Evolutionary conservation across 2,888 invertebrate genomes (phyloP).

Genomic region (Cephus rjabovi): DNA sequence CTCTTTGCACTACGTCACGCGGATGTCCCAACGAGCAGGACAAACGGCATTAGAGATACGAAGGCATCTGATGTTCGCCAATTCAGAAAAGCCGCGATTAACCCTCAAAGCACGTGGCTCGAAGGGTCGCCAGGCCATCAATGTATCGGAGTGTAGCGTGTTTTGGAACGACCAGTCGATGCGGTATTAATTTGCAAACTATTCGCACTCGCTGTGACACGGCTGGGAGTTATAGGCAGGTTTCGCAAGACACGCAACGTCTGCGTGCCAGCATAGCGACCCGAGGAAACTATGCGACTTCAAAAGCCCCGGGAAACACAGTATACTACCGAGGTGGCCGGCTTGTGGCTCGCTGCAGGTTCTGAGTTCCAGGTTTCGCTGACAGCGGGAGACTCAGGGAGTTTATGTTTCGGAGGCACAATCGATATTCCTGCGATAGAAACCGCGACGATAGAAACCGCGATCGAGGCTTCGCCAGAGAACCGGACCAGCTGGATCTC

Average conservation of each 20-base stretch:
- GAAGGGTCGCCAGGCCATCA: background rate
- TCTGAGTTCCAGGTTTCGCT: conserved; percentile 43
- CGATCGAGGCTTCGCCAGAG: background rate
- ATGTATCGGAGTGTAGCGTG: background rate
- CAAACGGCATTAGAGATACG: background rate
- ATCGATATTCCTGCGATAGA: background rate
- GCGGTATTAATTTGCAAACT: conserved; percentile 46
- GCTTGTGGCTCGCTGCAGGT: conserved; percentile 26
- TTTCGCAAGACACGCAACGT: conserved; percentile 56
- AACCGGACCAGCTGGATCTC: background rate
- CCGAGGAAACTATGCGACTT: conserved; percentile 52
- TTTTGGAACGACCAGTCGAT: conserved; percentile 10
- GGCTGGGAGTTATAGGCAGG: background rate
- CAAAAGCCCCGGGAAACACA: conserved; percentile 43
- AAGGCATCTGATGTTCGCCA: background rate
- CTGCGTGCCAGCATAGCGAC: conserved; percentile 52
- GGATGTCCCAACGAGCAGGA: too few relatives aligned
- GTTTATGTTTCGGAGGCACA: background rate
- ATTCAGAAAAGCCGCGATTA: background rate
- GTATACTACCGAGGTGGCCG: conserved; percentile 37
- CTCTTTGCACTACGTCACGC: background rate
- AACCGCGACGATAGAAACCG: background rate
- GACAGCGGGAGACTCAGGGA: conserved; percentile 33
- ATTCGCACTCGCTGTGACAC: conserved; percentile 32
- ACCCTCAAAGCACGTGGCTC: background rate